Evolutionary conservation across 2,113 vertebrate species (phyloP).

Genomic region (Elanus axillaris): DNA sequence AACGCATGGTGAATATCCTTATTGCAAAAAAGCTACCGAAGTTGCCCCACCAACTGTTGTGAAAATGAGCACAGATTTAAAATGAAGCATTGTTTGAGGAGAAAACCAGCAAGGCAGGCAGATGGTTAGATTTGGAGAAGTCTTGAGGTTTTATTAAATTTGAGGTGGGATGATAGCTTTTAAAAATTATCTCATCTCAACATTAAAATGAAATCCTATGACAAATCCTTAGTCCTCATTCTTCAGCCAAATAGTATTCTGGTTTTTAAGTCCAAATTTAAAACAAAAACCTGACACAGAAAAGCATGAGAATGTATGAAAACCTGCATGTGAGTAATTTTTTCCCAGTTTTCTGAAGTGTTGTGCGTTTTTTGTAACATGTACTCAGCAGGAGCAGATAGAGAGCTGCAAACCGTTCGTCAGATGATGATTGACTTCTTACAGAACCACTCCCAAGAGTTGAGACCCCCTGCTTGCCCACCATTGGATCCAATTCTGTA

Average conservation of each 20-base stretch:
- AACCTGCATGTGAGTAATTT: background rate
- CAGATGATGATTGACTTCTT: constrained; percentile 89
- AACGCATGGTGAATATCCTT: background rate
- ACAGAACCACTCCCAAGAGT: constrained; percentile 83
- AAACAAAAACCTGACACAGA: background rate
- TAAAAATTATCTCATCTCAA: background rate
- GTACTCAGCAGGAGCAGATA: constrained; percentile 75
- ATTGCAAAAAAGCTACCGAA: background rate
- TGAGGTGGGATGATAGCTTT: background rate
- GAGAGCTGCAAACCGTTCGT: constrained; percentile 82
- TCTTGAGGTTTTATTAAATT: background rate
- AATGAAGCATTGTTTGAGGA: background rate
- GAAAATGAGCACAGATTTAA: background rate
- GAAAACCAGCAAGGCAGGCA: background rate
- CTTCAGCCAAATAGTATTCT: background rate
- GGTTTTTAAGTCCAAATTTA: background rate
- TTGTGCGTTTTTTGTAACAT: background rate
- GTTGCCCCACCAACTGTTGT: background rate
- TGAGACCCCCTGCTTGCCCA: constrained; percentile 78
- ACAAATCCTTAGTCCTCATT: background rate
- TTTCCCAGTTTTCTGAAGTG: background rate
- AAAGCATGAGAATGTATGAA: background rate
- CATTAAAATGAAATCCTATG: background rate
- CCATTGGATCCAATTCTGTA: constrained; percentile 77
- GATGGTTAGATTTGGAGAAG: background rate